Percentiles rank a stretch among this genome's conserved stretches.
phyloP scores from a whole-genome alignment of 2,113 vertebrate genomes.

The Gnathonemus echidnorhynchus region DNA sequence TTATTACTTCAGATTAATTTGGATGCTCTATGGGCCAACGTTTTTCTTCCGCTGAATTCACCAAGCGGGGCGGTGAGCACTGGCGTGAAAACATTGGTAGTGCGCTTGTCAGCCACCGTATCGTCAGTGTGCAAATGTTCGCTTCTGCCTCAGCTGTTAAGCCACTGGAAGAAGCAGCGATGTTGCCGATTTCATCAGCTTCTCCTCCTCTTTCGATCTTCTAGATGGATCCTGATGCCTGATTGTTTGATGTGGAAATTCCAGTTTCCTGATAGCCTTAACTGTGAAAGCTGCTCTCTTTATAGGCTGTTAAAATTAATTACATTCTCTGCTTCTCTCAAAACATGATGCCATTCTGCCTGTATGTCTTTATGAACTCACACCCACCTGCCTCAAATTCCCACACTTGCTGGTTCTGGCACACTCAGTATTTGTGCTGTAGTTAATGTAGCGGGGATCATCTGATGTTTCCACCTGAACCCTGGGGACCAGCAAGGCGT shows the following conservation, averaged over 20 bases:
- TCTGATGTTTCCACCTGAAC: background rate
- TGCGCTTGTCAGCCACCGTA: background rate
- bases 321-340: background rate
- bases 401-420: background rate
- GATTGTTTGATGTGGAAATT: background rate
- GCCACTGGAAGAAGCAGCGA: background rate
- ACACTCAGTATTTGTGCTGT: background rate
- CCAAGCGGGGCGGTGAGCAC: background rate
- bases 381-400: background rate
- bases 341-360: background rate
- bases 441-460: background rate
- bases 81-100: background rate
- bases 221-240: too few species aligned
- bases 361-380: conserved; percentile 21
- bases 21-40: conserved; percentile 41
- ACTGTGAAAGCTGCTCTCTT: background rate
- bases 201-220: background rate
- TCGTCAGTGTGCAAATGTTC: background rate
- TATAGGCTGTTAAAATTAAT: background rate
- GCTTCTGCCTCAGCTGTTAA: background rate
- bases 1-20: conserved; percentile 68
- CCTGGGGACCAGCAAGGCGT: background rate
- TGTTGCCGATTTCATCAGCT: background rate
- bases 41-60: conserved; percentile 42
- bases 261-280: background rate